Evolutionary conservation across 2,888 invertebrate species (phyloP), one percentile per base, ranked within the genome.

Genomic region (Ctenicera cuprea): DNA sequence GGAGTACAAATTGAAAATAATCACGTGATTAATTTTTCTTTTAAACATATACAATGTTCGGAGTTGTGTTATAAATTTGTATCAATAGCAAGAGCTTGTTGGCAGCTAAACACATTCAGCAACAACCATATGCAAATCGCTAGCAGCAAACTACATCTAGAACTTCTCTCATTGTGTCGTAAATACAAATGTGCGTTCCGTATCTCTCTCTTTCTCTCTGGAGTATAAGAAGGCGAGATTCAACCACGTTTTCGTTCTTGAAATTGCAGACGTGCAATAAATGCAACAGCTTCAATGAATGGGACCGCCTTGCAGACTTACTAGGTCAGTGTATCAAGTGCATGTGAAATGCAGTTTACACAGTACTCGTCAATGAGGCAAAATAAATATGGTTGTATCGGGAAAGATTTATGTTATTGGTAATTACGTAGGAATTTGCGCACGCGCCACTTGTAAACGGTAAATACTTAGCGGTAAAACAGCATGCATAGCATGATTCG

Each of bases 401-500:
- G 20, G 54, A 71, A 71, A 67, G 72, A 72, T 72, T 72, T 72
- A 72, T 72, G 72, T 72, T 72, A 67, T 67, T 67, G 61, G 67
- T 62, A 72, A 72, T 72, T 71, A 71, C 37, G 61, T 64, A 48
- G 71, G 71, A 64, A 71, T 71, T 54, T 45, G 61, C 72, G 62
- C 72, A 66, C 59, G 70, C 70, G 54, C 52, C 52, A 57, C 14
- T 11, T 22, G 63, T 45, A 64, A 63, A 63, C 63, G 38, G 30
- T 54, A 71, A 71, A 71, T 30, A 26, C 26, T 71, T 38, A 38
- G 57, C 57, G 57, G 57, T 38, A 57, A 57, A 38, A 16, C 57
- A 18, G 57, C 57, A 57, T 64, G 63, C 64, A 57, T 65, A 65
- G 52, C 54, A 38, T 38, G 57, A 14, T 52, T 38, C 57, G 57